Evolutionary conservation across 2,888 invertebrate species (phyloP), one percentile per base, ranked within the genome.

Genomic region (Lochmaea crataegi): DNA sequence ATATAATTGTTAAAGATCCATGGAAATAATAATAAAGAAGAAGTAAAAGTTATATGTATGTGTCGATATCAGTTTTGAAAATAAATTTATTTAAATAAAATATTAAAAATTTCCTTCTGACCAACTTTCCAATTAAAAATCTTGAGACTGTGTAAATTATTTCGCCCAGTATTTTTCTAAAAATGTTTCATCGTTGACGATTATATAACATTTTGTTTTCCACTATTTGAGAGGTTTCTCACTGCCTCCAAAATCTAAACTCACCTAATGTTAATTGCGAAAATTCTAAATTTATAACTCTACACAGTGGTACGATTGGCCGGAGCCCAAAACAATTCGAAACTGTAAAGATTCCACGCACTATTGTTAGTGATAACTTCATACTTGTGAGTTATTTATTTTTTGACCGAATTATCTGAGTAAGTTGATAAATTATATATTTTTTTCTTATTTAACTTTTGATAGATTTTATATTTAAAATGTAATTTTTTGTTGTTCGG

Each of bases 331-430:
- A 67, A 41, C 26, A 56, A 69, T 65, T 73, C 71, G 68, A 51
- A 22, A 48, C 58, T 58, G 53, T 48, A 11, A 63, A 53, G 64
- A 75, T 65, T 66, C 68, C 57, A 58, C 11, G 41, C 69, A 68
- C 70, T 70, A 77, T 77, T 77, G 74, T 77, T 73, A 72, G 71
- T 68, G 48, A 48, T 53, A 71, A 74, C 71, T 56, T 45, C 53
- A 63, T 16, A 41, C 45, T 63, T 70, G 69, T 57, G 53, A n/a
- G 61, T 32, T 45, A 51, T 58, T 42, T 66, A 32, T 42, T 42
- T 2, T 22, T 22, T 22, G 22, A 22, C 22, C 1, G 0, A 48
- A n/a, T n/a, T 48, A 48, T 48, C 48, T n/a, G 53, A 53, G 53
- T 53, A 53, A 53, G 53, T 53, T 26, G 14, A 7, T 38, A 38